These are phyloP conservation scores for Neogobius melanostomus DNA, from an alignment of 2,113 vertebrate genomes.

Conservation along the genomic window DNA sequence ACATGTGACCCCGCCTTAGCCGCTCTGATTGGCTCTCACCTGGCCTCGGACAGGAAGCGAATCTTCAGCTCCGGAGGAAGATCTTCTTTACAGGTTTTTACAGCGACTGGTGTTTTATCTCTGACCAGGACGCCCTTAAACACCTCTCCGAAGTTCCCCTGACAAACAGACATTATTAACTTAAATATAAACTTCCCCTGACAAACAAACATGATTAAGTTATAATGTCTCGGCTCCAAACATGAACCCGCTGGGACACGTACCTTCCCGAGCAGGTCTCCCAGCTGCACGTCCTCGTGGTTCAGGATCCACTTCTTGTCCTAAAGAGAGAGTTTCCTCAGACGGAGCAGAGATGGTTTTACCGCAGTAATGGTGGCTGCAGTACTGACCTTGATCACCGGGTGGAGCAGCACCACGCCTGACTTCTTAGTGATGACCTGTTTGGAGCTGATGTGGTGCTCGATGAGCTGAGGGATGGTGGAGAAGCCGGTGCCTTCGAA, in stretches of 20 bases:
- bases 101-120: constrained; percentile 90
- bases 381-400: constrained; percentile 86
- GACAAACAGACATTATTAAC: not conserved
- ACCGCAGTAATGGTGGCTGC: not conserved
- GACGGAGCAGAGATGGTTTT: not conserved
- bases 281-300: constrained; percentile 92
- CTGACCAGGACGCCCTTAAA: constrained; percentile 89
- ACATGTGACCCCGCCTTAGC: no score
- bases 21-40: constrained; percentile 55
- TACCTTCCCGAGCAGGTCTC: constrained; percentile 94
- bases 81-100: constrained; percentile 98
- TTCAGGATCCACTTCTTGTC: constrained; percentile 98
- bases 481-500: constrained; percentile 96
- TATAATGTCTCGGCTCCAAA: no score
- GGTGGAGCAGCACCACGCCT: constrained; percentile 89
- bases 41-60: constrained; percentile 96
- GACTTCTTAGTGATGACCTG: constrained; percentile 99
- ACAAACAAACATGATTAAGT: no score
- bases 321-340: constrained; percentile 57
- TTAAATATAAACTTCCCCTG: no score
- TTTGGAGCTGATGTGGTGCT: constrained; percentile 92
- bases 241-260: constrained; percentile 16
- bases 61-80: constrained; percentile 96
- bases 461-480: constrained; percentile 95
- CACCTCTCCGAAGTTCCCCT: constrained; percentile 95